These are phyloP conservation scores for Cathartes aura DNA, from an alignment of 2,113 vertebrate species.

Conservation along the genomic window DNA sequence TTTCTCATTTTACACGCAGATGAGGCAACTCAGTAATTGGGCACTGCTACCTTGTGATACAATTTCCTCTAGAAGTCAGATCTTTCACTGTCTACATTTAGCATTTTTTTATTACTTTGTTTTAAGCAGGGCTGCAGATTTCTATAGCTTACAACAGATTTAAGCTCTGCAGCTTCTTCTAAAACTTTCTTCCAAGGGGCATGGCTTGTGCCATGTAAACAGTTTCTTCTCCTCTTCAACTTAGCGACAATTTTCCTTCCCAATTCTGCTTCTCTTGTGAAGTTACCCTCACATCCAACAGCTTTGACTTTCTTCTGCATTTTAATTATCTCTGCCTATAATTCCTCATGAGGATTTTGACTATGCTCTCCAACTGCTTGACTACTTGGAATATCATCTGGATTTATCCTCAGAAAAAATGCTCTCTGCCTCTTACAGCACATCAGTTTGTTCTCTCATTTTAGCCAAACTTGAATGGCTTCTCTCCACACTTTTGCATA, in stretches of 20 bases:
- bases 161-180: background rate
- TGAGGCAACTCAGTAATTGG: background rate
- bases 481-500: background rate
- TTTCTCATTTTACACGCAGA: background rate
- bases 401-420: background rate
- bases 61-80: background rate
- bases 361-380: background rate
- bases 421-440: background rate
- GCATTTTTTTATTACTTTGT: background rate
- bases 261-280: background rate
- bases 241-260: background rate
- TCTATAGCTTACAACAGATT: background rate
- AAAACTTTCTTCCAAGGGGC: background rate
- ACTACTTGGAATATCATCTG: background rate
- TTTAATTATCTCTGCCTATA: background rate
- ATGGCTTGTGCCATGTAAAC: background rate
- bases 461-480: background rate
- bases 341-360: background rate
- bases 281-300: background rate
- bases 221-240: background rate
- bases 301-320: background rate
- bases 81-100: background rate
- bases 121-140: background rate
- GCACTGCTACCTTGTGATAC: background rate
- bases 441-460: background rate